Evolutionary conservation across 1,140 invertebrate genomes (phyloP).

Genomic region (Euschistus heros): DNA sequence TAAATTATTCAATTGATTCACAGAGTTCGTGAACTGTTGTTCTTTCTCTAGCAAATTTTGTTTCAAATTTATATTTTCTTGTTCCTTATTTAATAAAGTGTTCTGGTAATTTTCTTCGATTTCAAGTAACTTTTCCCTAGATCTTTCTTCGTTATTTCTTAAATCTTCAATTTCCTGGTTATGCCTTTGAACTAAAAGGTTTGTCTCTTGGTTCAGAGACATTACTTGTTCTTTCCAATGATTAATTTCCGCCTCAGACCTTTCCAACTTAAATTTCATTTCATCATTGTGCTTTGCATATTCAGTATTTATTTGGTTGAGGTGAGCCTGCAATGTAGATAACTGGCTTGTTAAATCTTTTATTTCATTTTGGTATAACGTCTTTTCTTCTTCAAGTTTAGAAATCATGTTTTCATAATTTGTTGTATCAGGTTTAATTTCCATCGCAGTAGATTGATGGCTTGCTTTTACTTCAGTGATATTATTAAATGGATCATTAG

Average conservation of each 20-base stretch:
- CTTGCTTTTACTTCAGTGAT: background rate
- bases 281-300: background rate
- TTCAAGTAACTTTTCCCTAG: slow-evolving; percentile 34
- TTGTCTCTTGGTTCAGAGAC: background rate
- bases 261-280: slow-evolving; percentile 1
- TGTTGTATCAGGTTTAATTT: slow-evolving; percentile 1
- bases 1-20: slow-evolving; percentile 1
- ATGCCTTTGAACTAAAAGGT: background rate
- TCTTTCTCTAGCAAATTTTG: slow-evolving; percentile 19
- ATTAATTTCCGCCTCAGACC: background rate
- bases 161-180: slow-evolving; percentile 33
- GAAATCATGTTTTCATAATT: background rate
- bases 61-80: slow-evolving; percentile 27
- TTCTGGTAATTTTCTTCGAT: slow-evolving; percentile 32
- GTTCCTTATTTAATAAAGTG: slow-evolving; percentile 22
- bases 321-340: background rate
- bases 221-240: slow-evolving; percentile 1
- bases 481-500: slow-evolving; percentile 5
- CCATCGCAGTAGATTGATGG: background rate
- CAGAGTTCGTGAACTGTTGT: background rate
- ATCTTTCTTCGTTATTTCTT: slow-evolving; percentile 36
- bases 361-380: slow-evolving; percentile 21
- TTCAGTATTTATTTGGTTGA: background rate
- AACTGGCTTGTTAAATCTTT: slow-evolving; percentile 24
- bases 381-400: slow-evolving; percentile 31